Conservation (phyloP, 92 coral and sea anemone species). For the Pocillopora meandrina region DNA sequence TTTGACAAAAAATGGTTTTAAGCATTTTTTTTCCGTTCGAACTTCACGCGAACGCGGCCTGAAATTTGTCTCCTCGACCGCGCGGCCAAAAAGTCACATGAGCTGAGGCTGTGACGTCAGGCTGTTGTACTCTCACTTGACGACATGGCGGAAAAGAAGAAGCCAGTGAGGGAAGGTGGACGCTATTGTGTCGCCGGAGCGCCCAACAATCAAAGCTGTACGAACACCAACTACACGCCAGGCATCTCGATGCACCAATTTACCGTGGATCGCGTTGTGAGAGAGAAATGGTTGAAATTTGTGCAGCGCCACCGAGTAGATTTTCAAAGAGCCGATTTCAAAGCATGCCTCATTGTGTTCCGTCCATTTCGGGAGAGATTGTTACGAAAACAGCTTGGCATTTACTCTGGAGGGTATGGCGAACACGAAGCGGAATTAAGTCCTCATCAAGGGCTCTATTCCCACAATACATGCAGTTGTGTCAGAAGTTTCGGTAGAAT, state of each 20-base stretch:
- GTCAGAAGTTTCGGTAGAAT: no score
- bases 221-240: conserved; percentile 15
- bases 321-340: conserved; percentile 2
- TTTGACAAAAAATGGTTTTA: no score
- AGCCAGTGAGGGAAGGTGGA: background rate
- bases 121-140: no score
- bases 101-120: no score
- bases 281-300: conserved; percentile 22
- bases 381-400: background rate
- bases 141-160: background rate
- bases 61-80: no score
- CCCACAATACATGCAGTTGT: no score
- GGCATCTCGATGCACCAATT: conserved; percentile 25
- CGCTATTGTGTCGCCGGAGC: background rate
- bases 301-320: conserved; percentile 27
- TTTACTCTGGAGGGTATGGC: background rate
- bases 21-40: no score
- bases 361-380: background rate
- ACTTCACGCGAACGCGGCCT: no score
- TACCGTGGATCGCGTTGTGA: background rate
- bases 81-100: no score
- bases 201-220: conserved; percentile 29
- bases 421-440: background rate
- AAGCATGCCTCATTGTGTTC: background rate
- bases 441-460: no score